A percentile compares a stretch with the other conserved stretches of the same genome.
Evolutionary conservation across 2,888 invertebrate genomes (phyloP).

Genomic region (Synanthedon tipuliformis): DNA sequence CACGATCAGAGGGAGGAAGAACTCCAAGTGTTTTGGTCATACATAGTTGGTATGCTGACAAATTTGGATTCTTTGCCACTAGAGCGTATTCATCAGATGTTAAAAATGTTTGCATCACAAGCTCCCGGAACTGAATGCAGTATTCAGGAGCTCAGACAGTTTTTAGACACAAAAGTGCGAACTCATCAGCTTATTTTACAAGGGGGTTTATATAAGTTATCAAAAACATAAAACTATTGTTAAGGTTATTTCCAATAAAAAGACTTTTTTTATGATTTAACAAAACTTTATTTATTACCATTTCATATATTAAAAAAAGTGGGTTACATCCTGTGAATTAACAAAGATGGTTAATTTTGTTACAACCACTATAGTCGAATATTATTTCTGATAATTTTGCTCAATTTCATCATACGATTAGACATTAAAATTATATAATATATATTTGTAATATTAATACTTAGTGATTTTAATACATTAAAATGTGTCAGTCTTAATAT

Average conservation of each 20-base stretch:
- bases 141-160: slow-evolving; percentile 86
- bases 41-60: slow-evolving; percentile 96
- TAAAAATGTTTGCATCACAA: slow-evolving; percentile 96
- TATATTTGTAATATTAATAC: slow-evolving; percentile 27
- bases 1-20: slow-evolving; percentile 95
- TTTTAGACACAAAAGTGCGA: slow-evolving; percentile 92
- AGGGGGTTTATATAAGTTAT: slow-evolving; percentile 88
- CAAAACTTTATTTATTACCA: slow-evolving; percentile 51
- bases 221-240: slow-evolving; percentile 68
- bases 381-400: not conserved
- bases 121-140: slow-evolving; percentile 91
- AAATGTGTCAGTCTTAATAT: slow-evolving; percentile 64
- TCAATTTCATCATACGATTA: slow-evolving; percentile 5
- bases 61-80: slow-evolving; percentile 92
- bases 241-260: slow-evolving; percentile 13
- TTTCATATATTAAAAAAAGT: slow-evolving; percentile 52
- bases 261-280: slow-evolving; percentile 29
- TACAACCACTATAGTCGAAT: not conserved
- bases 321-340: slow-evolving; percentile 58
- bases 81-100: slow-evolving; percentile 94
- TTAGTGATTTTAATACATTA: slow-evolving; percentile 54
- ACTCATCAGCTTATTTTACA: slow-evolving; percentile 88
- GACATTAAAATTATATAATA: slow-evolving; percentile 46
- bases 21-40: slow-evolving; percentile 95
- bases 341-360: slow-evolving; percentile 21